Percentiles rank a stretch among this genome's conserved stretches.
Evolutionary conservation across 92 coral and sea anemone genomes (phyloP).

Genomic region (Pocillopora grandis): DNA sequence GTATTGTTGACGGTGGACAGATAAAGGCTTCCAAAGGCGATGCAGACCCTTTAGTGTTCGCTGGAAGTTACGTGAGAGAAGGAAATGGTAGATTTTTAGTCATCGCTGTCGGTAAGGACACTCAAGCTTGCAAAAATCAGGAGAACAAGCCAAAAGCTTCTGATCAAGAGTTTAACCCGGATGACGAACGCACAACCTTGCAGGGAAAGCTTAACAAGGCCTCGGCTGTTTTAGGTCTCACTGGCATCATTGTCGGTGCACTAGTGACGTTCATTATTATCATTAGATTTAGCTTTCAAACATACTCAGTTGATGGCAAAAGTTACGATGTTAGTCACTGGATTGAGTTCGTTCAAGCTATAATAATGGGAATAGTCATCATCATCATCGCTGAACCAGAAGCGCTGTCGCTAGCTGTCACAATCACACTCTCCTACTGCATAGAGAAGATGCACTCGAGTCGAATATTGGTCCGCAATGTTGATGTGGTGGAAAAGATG

Average conservation of each 20-base stretch:
- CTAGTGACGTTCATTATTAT: conserved; percentile 63
- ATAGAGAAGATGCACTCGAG: conserved; percentile 60
- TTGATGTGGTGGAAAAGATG: conserved; percentile 73
- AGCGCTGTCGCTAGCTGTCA: conserved; percentile 76
- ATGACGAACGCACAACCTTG: conserved; percentile 57
- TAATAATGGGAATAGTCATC: conserved; percentile 73
- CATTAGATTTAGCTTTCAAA: conserved; percentile 72
- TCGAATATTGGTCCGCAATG: conserved; percentile 74
- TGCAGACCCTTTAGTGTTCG: conserved; percentile 72
- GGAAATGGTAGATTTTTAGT: conserved; percentile 76
- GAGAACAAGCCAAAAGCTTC: background rate
- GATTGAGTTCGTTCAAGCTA: conserved; percentile 80
- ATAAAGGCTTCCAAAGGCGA: conserved; percentile 47
- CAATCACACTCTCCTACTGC: conserved; percentile 66
- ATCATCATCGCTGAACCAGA: conserved; percentile 87
- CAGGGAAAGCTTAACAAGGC: conserved; percentile 87
- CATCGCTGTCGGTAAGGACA: conserved; percentile 68
- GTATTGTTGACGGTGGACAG: conserved; percentile 13
- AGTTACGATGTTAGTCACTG: conserved; percentile 70
- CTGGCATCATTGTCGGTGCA: conserved; percentile 73
- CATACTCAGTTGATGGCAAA: conserved; percentile 65
- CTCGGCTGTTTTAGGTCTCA: conserved; percentile 64
- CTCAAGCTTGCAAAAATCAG: conserved; percentile 28
- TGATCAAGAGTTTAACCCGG: conserved; percentile 5
- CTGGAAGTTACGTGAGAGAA: conserved; percentile 75